Percentiles rank a stretch among this genome's conserved stretches.
Evolutionary conservation across 2,113 vertebrate species (phyloP).

Genomic region (Scalopus aquaticus): DNA sequence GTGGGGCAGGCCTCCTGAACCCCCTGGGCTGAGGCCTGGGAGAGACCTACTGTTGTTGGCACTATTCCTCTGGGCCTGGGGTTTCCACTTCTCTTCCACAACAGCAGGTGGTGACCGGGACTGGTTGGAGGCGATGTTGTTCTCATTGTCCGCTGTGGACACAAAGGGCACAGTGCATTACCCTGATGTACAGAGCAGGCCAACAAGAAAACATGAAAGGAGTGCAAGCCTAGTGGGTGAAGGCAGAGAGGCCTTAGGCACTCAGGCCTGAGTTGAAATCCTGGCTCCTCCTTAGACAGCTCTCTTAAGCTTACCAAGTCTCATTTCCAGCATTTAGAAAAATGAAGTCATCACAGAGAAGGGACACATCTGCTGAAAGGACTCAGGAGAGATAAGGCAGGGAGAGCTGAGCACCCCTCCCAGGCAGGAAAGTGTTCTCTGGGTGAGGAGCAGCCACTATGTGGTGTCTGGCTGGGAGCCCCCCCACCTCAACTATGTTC

Average conservation of each 20-base stretch:
- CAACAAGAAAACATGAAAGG: accelerated
- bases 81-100: conserved; percentile 95
- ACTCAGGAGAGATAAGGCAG: accelerated
- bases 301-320: background rate
- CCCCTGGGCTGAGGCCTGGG: accelerated
- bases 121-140: conserved; percentile 93
- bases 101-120: conserved; percentile 88
- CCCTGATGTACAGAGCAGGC: background rate
- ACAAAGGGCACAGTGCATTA: conserved; percentile 61
- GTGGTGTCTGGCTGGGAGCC: background rate
- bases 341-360: background rate
- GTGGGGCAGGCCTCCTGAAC: background rate
- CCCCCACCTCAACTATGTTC: background rate
- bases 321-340: background rate
- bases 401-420: no score
- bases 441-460: no score
- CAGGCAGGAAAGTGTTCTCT: background rate
- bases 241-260: background rate
- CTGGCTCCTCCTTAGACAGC: background rate
- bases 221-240: background rate
- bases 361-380: background rate
- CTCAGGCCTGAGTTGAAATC: background rate
- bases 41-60: conserved; percentile 91
- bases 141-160: conserved; percentile 95
- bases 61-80: conserved; percentile 92